phyloP scores from a whole-genome alignment of 37 sponge, comb jelly and placozoan genomes.

The Hexactinellida sp. region DNA sequence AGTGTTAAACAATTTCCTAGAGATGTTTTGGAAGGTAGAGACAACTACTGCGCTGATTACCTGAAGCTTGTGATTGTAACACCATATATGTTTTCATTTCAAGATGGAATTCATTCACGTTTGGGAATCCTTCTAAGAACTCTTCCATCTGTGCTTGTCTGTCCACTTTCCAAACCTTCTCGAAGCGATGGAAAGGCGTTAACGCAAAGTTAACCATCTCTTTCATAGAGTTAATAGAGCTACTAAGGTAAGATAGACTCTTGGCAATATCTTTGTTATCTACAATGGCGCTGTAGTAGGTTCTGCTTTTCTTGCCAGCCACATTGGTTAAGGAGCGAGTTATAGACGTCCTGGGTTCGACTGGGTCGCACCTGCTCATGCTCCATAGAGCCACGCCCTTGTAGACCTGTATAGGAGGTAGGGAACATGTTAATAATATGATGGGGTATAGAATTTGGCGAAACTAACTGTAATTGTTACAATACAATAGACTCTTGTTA shows the following conservation, averaged over 20 bases:
- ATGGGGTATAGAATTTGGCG: neutral
- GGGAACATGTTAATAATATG: too few relatives aligned
- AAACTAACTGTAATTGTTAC: neutral
- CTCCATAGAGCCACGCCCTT: neutral
- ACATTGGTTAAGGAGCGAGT: neutral
- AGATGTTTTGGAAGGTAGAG: too few relatives aligned
- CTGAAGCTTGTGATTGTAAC: neutral
- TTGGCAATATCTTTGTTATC: slow-evolving; percentile 88
- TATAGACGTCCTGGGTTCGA: neutral
- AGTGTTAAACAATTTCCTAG: too few relatives aligned
- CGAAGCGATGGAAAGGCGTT: slow-evolving; percentile 47
- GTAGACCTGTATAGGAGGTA: neutral
- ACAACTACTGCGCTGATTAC: too few relatives aligned
- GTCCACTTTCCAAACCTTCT: slow-evolving; percentile 62
- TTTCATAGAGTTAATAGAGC: slow-evolving; percentile 64
- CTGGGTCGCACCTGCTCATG: neutral
- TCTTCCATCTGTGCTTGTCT: slow-evolving; percentile 35
- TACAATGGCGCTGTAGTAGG: slow-evolving; percentile 38
- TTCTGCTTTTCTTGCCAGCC: slow-evolving; percentile 18
- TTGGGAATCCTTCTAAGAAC: slow-evolving; percentile 27
- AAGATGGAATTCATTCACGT: neutral
- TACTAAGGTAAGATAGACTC: slow-evolving; percentile 36
- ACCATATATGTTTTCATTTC: neutral
- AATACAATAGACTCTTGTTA: too few relatives aligned
- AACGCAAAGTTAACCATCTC: slow-evolving; percentile 31